These are phyloP conservation scores for Sturnira hondurensis DNA, from an alignment of 2,113 vertebrate genomes.

Conservation along the genomic window DNA sequence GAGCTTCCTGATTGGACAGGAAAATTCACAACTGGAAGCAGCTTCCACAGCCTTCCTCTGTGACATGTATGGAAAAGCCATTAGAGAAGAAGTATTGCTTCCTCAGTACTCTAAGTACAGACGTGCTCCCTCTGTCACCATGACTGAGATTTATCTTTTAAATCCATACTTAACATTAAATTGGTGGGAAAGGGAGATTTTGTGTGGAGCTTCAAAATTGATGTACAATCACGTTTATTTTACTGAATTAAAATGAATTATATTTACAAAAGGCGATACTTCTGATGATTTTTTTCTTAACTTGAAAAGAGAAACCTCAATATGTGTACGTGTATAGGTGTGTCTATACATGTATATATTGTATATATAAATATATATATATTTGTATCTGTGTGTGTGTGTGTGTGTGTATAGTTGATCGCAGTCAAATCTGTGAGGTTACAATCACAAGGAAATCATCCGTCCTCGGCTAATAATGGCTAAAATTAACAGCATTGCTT, in stretches of 20 bases:
- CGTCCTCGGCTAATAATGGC: neutral
- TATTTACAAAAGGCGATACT: neutral
- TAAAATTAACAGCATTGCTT: neutral
- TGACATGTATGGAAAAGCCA: neutral
- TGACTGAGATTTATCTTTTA: neutral
- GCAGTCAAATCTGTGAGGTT: neutral
- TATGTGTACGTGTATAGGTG: neutral
- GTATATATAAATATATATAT: neutral
- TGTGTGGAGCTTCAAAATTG: neutral
- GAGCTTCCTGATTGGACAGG: neutral
- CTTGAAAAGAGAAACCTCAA: neutral
- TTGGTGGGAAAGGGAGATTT: neutral
- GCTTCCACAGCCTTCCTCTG: neutral
- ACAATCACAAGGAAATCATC: neutral
- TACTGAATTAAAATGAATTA: neutral
- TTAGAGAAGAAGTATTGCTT: neutral
- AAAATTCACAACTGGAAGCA: neutral
- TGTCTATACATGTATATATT: neutral
- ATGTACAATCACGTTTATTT: neutral
- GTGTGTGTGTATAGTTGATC: neutral
- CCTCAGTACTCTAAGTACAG: neutral
- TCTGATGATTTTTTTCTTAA: neutral
- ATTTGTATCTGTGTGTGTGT: neutral
- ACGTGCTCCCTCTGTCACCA: neutral
- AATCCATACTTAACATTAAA: neutral